These are phyloP conservation scores for Himalopsyche japonica DNA, from an alignment of 2,888 invertebrate species.

Conservation along the genomic window DNA sequence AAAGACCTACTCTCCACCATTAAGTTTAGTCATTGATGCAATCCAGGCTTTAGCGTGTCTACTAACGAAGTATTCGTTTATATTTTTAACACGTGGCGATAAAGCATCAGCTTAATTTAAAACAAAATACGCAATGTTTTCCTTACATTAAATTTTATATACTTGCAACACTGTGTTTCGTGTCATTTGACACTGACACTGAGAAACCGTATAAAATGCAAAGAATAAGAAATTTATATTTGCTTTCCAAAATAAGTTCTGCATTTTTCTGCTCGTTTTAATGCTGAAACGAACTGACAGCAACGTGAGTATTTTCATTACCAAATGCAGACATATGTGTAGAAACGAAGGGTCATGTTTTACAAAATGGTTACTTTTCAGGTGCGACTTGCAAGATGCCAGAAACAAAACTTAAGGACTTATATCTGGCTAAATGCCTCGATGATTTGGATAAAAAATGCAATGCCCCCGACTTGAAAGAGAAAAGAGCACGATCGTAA, in stretches of 20 bases:
- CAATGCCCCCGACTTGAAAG: slow-evolving; percentile 55
- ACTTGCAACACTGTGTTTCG: not conserved
- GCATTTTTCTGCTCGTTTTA: not conserved
- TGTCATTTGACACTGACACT: not conserved
- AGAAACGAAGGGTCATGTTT: not conserved
- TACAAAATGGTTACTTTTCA: not conserved
- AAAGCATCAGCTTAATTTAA: not conserved
- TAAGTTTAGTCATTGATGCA: no score
- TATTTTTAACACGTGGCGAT: no score
- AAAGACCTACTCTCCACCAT: no score
- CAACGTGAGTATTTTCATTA: not conserved
- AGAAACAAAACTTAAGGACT: slow-evolving; percentile 55
- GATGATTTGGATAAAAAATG: slow-evolving; percentile 62
- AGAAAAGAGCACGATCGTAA: slow-evolving; percentile 59
- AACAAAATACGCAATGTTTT: not conserved
- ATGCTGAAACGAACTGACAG: not conserved
- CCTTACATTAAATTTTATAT: not conserved
- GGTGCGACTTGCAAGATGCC: slow-evolving; percentile 49
- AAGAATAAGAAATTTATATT: not conserved
- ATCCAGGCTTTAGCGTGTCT: no score
- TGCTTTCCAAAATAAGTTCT: not conserved
- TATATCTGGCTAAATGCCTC: slow-evolving; percentile 62
- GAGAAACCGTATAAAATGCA: not conserved
- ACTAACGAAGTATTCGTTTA: no score
- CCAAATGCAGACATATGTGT: not conserved